Percentiles rank a stretch among this genome's conserved stretches.
Conservation (phyloP, 2,888 invertebrate species). For the Alloplasta piceator region DNA sequence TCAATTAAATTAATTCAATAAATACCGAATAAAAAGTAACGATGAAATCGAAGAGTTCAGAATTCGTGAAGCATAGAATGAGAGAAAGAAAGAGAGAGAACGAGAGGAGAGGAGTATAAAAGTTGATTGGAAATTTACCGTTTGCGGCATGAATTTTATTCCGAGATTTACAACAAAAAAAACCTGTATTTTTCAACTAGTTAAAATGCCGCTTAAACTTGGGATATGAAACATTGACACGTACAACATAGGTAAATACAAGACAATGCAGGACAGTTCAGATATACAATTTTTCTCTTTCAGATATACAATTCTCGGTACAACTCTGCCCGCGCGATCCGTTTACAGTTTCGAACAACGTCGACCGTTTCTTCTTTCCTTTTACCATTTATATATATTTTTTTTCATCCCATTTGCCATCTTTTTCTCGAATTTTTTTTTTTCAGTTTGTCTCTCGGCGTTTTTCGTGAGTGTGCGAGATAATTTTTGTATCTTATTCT, state of each 20-base stretch:
- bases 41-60: conserved; percentile 2
- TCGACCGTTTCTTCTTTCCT: conserved; percentile 43
- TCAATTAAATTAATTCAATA: conserved; percentile 40
- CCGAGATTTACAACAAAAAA: conserved; percentile 82
- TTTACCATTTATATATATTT: conserved; percentile 32
- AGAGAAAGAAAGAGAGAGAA: conserved; percentile 64
- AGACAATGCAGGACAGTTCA: conserved; percentile 81
- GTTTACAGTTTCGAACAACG: conserved; percentile 44
- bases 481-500: conserved; percentile 59
- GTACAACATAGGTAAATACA: conserved; percentile 83
- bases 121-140: conserved; percentile 61
- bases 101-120: conserved; percentile 76
- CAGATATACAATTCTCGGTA: conserved; percentile 67
- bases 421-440: conserved; percentile 37
- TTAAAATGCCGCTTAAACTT: conserved; percentile 82
- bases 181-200: conserved; percentile 71
- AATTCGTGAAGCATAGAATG: conserved; percentile 38
- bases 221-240: conserved; percentile 83
- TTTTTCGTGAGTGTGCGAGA: conserved; percentile 42
- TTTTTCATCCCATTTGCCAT: conserved; percentile 40
- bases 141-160: conserved; percentile 82
- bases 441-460: conserved; percentile 49
- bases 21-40: conserved; percentile 34
- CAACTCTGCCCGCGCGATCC: conserved; percentile 23
- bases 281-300: conserved; percentile 73